Conservation (phyloP, 2,797 vertebrate genomes). For the Sebastes diploproa region DNA sequence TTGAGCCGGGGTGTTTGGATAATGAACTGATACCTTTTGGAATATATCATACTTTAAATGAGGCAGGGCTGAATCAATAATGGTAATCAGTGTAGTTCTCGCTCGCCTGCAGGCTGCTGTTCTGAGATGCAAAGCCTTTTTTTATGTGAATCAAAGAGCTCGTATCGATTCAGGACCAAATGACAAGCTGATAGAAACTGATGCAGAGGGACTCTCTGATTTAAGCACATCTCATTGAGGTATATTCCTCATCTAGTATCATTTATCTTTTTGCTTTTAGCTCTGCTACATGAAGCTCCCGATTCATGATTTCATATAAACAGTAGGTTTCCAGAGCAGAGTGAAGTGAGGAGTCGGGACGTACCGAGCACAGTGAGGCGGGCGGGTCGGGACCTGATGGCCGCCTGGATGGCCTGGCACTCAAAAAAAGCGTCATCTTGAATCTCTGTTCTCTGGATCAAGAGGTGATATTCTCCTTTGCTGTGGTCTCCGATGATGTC, state of each 20-base stretch:
- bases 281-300: neutral
- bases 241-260: conserved; percentile 8
- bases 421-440: conserved; percentile 90
- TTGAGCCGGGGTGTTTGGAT: conserved; percentile 17
- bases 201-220: conserved; percentile 30
- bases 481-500: conserved; percentile 90
- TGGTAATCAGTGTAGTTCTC: conserved; percentile 54
- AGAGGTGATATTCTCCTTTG: conserved; percentile 89
- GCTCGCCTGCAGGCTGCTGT: conserved; percentile 23
- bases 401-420: conserved; percentile 92
- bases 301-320: neutral
- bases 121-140: conserved; percentile 34
- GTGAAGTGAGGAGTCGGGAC: conserved; percentile 17
- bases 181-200: conserved; percentile 23
- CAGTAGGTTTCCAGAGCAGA: neutral
- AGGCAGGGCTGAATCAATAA: conserved; percentile 60
- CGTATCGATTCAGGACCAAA: conserved; percentile 45
- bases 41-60: conserved; percentile 71
- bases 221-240: conserved; percentile 17
- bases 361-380: conserved; percentile 90
- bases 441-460: conserved; percentile 88
- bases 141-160: conserved; percentile 42
- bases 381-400: conserved; percentile 88
- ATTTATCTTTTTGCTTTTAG: neutral
- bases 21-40: conserved; percentile 64